Evolutionary conservation across 2,888 invertebrate genomes (phyloP).

Genomic region (Trachelus iudaicus): DNA sequence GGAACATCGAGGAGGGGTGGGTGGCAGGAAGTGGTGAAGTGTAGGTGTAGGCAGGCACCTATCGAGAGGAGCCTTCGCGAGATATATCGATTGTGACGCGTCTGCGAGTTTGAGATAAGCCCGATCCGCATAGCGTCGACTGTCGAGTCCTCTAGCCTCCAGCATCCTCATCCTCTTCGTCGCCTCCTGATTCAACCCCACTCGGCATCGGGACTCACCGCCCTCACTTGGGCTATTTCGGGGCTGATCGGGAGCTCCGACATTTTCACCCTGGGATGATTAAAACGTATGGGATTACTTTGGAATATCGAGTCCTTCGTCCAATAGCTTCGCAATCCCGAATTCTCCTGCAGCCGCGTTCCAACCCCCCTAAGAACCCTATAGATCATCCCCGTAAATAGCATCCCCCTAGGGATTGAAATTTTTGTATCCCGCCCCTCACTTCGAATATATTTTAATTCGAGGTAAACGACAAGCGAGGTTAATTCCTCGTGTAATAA

Average conservation of each 20-base stretch:
- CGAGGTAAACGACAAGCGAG: background rate
- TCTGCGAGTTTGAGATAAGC: conserved; percentile 64
- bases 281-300: conserved; percentile 8
- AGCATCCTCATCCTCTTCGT: background rate
- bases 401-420: background rate
- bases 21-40: conserved; percentile 9
- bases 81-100: conserved; percentile 65
- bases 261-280: background rate
- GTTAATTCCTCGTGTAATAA: too few relatives aligned
- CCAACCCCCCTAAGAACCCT: too few relatives aligned
- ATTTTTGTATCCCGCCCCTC: background rate
- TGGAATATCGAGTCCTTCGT: conserved; percentile 1
- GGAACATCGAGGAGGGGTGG: conserved; percentile 5
- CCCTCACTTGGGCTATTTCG: too few relatives aligned
- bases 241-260: too few relatives aligned
- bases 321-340: too few relatives aligned
- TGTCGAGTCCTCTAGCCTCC: conserved; percentile 7
- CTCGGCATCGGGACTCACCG: too few relatives aligned
- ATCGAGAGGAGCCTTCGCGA: conserved; percentile 57
- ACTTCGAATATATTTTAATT: background rate
- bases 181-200: too few relatives aligned
- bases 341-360: too few relatives aligned
- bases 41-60: conserved; percentile 31
- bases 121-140: conserved; percentile 54
- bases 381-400: too few relatives aligned